phyloP scores from a whole-genome alignment of 2,888 invertebrate species.

The Lampropteryx suffumata region DNA sequence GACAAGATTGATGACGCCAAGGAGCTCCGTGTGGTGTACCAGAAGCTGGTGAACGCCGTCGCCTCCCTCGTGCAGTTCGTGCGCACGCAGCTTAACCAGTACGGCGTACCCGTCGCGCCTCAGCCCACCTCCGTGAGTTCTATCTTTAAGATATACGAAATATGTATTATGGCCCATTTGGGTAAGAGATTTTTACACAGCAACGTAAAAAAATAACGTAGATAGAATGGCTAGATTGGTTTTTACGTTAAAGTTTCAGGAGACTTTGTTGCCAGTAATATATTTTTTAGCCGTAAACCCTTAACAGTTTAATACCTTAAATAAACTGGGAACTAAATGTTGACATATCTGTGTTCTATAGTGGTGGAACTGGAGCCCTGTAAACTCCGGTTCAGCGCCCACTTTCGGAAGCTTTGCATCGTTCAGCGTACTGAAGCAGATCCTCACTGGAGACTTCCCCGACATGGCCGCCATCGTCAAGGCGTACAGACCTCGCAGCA shows the following conservation, averaged over 20 bases:
- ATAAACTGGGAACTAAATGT: too few relatives aligned
- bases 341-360: background rate
- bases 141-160: too few relatives aligned
- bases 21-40: conserved; percentile 84
- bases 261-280: too few relatives aligned
- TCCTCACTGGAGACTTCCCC: conserved; percentile 84
- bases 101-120: conserved; percentile 45
- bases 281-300: too few relatives aligned
- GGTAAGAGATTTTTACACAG: too few relatives aligned
- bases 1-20: conserved; percentile 84
- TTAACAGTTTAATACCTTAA: too few relatives aligned
- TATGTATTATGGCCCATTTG: too few relatives aligned
- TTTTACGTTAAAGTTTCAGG: too few relatives aligned
- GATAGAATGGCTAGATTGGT: too few relatives aligned
- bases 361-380: conserved; percentile 45
- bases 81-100: conserved; percentile 59
- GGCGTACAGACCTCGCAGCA: conserved; percentile 79
- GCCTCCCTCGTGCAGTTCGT: conserved; percentile 77
- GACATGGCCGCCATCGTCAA: conserved; percentile 78
- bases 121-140: conserved; percentile 53
- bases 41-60: conserved; percentile 80
- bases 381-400: conserved; percentile 66
- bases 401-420: conserved; percentile 81
- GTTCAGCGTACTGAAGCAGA: conserved; percentile 83
- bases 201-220: too few relatives aligned